Evolutionary conservation across 2,113 vertebrate genomes (phyloP).

Genomic region (Astur gentilis): DNA sequence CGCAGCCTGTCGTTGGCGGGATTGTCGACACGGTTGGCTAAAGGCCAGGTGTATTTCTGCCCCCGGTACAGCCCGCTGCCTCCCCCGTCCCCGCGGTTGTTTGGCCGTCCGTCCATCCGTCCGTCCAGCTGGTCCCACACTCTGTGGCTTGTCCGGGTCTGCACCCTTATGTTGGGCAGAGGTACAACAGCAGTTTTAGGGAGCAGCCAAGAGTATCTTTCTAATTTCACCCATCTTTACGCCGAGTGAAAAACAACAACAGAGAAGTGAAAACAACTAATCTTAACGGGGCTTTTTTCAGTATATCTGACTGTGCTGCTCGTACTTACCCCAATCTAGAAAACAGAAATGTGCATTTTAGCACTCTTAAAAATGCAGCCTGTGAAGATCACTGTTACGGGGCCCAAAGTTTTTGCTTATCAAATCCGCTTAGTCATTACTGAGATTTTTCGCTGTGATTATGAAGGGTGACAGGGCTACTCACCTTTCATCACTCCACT

Average conservation of each 20-base stretch:
- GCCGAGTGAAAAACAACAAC: background rate
- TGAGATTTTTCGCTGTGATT: background rate
- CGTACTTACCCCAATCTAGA: background rate
- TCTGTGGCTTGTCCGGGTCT: background rate
- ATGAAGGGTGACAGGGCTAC: background rate
- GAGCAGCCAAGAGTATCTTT: background rate
- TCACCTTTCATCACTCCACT: background rate
- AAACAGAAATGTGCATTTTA: background rate
- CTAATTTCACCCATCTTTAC: background rate
- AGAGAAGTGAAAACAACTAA: background rate
- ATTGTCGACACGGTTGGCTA: background rate
- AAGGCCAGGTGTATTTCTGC: background rate
- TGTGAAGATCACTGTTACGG: background rate
- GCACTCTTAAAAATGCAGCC: background rate
- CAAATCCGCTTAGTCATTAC: background rate
- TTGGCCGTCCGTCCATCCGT: fast-evolving
- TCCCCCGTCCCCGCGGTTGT: fast-evolving
- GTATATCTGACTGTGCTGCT: background rate
- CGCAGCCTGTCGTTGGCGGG: too few relatives aligned
- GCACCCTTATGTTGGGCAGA: background rate
- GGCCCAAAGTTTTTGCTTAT: background rate
- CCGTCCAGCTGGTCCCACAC: too few relatives aligned
- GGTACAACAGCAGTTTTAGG: background rate
- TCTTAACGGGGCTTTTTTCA: background rate
- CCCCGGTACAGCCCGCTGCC: fast-evolving